Conservation (phyloP, 2,888 invertebrate species). For the Halictus ligatus region DNA sequence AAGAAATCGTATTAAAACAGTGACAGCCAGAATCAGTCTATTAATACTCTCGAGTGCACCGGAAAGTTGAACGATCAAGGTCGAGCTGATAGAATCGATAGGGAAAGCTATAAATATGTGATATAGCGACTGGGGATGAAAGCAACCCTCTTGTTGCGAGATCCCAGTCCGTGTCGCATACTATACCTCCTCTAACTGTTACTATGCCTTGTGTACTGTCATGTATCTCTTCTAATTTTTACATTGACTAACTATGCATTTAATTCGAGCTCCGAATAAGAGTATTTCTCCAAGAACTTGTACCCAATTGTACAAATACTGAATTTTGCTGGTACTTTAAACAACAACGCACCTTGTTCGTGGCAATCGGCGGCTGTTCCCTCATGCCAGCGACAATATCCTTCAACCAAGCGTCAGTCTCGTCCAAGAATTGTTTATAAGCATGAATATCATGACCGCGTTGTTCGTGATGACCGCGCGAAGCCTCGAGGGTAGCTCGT, state of each 20-base stretch:
- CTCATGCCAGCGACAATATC: conserved; percentile 73
- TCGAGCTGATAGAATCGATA: background rate
- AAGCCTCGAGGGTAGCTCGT: conserved; percentile 85
- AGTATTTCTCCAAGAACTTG: background rate
- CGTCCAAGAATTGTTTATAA: conserved; percentile 78
- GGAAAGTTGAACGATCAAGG: background rate
- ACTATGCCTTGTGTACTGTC: background rate
- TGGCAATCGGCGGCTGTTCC: conserved; percentile 65
- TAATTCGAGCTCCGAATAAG: background rate
- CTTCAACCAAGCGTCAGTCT: conserved; percentile 80
- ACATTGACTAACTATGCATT: background rate
- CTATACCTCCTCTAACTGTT: background rate
- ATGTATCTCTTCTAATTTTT: background rate
- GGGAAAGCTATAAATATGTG: background rate
- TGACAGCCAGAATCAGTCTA: background rate
- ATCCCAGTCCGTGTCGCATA: background rate
- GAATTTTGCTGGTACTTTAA: background rate
- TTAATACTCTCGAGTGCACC: background rate
- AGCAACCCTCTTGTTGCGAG: background rate
- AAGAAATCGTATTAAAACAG: background rate
- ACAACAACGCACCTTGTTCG: conserved; percentile 73
- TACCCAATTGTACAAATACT: background rate
- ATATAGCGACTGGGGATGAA: background rate
- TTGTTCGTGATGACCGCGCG: conserved; percentile 85
- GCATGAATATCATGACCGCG: conserved; percentile 85